Evolutionary conservation across 2,797 vertebrate genomes (phyloP).

Genomic region (Linurgus olivaceus): DNA sequence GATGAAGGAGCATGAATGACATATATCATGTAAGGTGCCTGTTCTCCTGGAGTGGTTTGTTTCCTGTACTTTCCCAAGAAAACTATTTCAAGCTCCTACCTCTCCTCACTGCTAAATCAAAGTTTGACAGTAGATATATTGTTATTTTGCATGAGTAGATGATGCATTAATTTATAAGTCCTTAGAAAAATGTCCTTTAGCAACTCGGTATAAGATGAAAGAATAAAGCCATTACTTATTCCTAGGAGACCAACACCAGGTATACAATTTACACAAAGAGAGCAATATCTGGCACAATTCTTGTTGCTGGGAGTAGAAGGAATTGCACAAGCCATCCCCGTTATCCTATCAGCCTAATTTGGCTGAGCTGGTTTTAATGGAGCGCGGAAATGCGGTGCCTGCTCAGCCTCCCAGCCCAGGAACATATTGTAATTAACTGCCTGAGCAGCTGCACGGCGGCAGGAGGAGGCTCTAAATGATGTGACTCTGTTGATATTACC

Average conservation of each 20-base stretch:
- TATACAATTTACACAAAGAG: not conserved
- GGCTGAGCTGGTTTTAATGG: constrained; percentile 53
- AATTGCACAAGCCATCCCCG: not conserved
- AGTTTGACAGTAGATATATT: not conserved
- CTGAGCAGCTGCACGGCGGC: not conserved
- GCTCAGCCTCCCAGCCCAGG: constrained; percentile 11
- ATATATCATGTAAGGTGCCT: not conserved
- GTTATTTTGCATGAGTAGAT: not conserved
- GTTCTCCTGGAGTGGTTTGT: not conserved
- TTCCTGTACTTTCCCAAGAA: not conserved
- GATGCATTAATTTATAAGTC: not conserved
- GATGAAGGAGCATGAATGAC: fast-evolving
- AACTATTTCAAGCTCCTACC: not conserved
- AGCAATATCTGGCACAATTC: not conserved
- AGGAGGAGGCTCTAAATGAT: constrained; percentile 21
- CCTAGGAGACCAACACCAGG: not conserved
- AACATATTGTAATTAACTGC: constrained; percentile 64
- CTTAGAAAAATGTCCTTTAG: not conserved
- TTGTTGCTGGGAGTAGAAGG: not conserved
- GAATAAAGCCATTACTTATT: not conserved
- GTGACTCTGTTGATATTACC: constrained; percentile 26
- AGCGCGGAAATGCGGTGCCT: not conserved
- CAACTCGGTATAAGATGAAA: not conserved
- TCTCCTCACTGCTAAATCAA: not conserved
- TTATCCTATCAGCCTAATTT: constrained; percentile 52